phyloP scores from a whole-genome alignment of 53 echinoderm and acorn worm genomes.

The Holothuria leucospilota region DNA sequence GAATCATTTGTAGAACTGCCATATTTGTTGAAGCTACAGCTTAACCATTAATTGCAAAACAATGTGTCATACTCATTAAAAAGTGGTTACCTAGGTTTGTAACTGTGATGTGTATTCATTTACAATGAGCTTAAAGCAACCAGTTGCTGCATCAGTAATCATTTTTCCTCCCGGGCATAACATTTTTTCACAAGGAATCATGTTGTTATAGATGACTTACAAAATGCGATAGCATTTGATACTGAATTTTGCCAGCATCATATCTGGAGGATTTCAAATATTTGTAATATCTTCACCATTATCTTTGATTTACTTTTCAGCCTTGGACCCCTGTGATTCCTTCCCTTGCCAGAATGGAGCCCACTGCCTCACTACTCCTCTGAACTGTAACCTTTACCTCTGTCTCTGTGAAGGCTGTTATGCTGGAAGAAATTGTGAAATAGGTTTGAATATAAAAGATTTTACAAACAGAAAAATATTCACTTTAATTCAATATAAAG shows the following conservation, averaged over 20 bases:
- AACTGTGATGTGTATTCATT: too few relatives aligned
- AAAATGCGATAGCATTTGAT: background rate
- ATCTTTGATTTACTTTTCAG: conserved; percentile 45
- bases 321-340: conserved; percentile 68
- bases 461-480: too few relatives aligned
- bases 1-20: too few relatives aligned
- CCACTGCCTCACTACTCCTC: conserved; percentile 1
- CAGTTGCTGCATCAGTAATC: too few relatives aligned
- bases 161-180: background rate
- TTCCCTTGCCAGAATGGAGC: conserved; percentile 73
- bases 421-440: conserved; percentile 64
- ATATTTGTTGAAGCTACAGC: too few relatives aligned
- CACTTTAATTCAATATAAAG: too few relatives aligned
- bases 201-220: background rate
- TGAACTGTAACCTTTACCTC: conserved; percentile 53
- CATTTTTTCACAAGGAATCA: background rate
- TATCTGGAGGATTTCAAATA: background rate
- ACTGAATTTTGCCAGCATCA: background rate
- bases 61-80: too few relatives aligned
- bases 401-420: conserved; percentile 77
- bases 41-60: too few relatives aligned
- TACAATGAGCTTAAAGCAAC: too few relatives aligned
- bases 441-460: conserved; percentile 30
- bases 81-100: too few relatives aligned
- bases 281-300: background rate